A percentile compares a stretch with the other conserved stretches of the same genome.
Conservation (phyloP, 2,888 invertebrate species). For the Tricholauxania praeusta region DNA sequence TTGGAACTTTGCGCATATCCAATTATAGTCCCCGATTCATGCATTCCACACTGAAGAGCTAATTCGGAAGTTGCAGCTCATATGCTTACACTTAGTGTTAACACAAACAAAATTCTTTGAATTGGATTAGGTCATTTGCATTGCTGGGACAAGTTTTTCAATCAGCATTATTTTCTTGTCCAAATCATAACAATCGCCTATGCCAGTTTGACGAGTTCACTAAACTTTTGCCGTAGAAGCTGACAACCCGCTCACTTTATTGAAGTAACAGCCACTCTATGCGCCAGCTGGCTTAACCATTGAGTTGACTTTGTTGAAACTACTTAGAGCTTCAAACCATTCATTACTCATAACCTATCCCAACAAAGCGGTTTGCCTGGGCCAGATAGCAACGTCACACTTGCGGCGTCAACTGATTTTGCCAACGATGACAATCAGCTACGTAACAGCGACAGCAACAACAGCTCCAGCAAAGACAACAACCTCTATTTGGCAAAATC, state of each 20-base stretch:
- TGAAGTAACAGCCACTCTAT: background rate
- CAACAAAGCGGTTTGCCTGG: background rate
- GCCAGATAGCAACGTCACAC: background rate
- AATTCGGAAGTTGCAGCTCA: no score
- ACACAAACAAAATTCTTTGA: no score
- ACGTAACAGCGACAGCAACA: background rate
- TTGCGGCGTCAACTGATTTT: slow-evolving; percentile 8
- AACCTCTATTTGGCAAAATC: background rate
- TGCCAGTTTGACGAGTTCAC: slow-evolving; percentile 3
- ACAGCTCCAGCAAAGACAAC: slow-evolving; percentile 6
- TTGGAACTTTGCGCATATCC: no score
- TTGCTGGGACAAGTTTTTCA: background rate
- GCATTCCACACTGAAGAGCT: no score
- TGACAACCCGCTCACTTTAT: background rate
- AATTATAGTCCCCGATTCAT: no score
- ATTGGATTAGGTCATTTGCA: no score
- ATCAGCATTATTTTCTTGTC: background rate
- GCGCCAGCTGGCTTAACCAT: background rate
- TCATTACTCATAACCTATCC: slow-evolving; percentile 26
- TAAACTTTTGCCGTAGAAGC: slow-evolving; percentile 1
- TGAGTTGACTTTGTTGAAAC: background rate
- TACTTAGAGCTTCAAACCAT: background rate
- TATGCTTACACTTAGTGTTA: no score
- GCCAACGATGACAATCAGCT: background rate
- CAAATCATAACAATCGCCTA: background rate